Conservation (phyloP, 2,888 invertebrate genomes). For the Erebia palarica region DNA sequence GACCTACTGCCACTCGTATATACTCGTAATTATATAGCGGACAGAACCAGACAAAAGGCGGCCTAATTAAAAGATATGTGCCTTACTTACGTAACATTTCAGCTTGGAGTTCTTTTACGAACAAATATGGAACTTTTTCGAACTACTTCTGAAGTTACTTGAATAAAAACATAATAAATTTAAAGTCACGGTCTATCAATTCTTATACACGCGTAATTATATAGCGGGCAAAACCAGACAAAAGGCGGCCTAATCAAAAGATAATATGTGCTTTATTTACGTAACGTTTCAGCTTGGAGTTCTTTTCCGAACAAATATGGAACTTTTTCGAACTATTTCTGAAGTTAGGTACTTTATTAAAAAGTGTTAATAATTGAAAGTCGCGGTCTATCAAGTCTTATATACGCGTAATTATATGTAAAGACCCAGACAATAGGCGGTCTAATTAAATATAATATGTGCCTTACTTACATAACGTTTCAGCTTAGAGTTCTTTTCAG, state of each 20-base stretch:
- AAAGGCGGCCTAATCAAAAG: constrained; percentile 38
- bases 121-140: constrained; percentile 3
- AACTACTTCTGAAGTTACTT: neutral
- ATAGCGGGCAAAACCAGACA: constrained; percentile 23
- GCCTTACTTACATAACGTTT: too few relatives aligned
- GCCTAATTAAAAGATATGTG: constrained; percentile 39
- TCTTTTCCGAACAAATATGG: constrained; percentile 12
- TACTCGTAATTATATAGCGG: constrained; percentile 43
- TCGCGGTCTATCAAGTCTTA: too few relatives aligned
- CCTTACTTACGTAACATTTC: constrained; percentile 23
- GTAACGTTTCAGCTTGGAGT: constrained; percentile 13
- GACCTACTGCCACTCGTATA: constrained; percentile 40
- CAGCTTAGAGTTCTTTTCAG: too few relatives aligned
- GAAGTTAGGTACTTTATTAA: too few relatives aligned
- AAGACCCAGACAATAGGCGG: too few relatives aligned
- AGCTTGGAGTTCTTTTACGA: constrained; percentile 10
- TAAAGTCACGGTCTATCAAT: too few relatives aligned
- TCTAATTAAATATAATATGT: too few relatives aligned
- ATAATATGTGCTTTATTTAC: constrained; percentile 29
- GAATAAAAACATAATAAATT: too few relatives aligned
- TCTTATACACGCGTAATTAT: constrained; percentile 45
- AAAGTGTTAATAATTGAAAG: too few relatives aligned
- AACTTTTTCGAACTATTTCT: neutral
- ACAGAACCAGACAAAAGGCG: constrained; percentile 29
- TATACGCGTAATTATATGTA: too few relatives aligned